Percentiles rank a stretch among this genome's conserved stretches.
Conservation (phyloP, 2,888 invertebrate species). For the Phasia obesa region DNA sequence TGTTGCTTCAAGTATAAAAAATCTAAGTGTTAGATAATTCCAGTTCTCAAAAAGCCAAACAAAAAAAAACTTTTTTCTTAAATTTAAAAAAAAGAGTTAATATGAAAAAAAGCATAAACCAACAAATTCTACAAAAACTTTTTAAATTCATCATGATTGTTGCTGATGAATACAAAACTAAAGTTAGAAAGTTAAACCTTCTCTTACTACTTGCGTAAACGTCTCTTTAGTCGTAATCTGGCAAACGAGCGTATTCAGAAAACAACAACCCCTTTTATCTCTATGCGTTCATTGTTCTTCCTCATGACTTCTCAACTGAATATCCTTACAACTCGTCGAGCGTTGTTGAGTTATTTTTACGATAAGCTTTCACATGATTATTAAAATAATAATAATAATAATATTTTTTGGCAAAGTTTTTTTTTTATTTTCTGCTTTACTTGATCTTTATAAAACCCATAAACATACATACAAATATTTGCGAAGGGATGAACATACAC, state of each 20-base stretch:
- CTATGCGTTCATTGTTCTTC: constrained; percentile 3
- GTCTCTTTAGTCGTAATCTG: background rate
- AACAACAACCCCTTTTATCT: constrained; percentile 42
- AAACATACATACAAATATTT: constrained; percentile 13
- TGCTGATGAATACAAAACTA: background rate
- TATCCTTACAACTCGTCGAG: constrained; percentile 1
- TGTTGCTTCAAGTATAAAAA: too few relatives aligned
- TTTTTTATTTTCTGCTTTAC: constrained; percentile 17
- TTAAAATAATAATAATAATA: constrained; percentile 63
- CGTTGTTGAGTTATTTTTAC: constrained; percentile 43
- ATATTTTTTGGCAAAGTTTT: constrained; percentile 61
- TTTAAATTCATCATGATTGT: too few relatives aligned
- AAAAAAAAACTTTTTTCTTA: too few relatives aligned
- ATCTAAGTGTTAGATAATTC: too few relatives aligned
- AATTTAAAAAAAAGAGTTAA: too few relatives aligned
- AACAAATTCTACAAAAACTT: too few relatives aligned
- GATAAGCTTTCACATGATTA: constrained; percentile 64
- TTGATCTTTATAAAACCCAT: constrained; percentile 30
- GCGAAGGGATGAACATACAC: constrained; percentile 20
- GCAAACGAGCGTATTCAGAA: background rate
- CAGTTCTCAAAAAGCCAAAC: too few relatives aligned
- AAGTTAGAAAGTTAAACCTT: constrained; percentile 1
- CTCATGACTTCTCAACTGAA: constrained; percentile 21
- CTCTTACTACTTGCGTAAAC: constrained; percentile 37
- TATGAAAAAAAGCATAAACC: too few relatives aligned